Conservation (phyloP, 2,888 invertebrate genomes). For the Stratiomys singularior region DNA sequence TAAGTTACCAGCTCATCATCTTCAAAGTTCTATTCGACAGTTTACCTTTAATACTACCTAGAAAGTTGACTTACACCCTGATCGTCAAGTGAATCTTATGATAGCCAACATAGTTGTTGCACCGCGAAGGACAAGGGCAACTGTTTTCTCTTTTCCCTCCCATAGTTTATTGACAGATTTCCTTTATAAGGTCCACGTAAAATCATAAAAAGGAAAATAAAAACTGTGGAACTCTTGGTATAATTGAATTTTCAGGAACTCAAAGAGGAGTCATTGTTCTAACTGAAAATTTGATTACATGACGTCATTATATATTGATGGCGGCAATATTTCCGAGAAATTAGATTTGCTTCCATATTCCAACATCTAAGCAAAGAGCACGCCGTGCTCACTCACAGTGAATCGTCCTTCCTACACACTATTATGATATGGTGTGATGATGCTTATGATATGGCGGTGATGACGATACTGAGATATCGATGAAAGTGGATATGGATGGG, state of each 20-base stretch:
- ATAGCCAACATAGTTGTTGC: no score
- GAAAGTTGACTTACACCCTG: no score
- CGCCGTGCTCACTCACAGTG: background rate
- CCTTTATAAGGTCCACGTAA: background rate
- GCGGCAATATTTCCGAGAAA: slow-evolving; percentile 49
- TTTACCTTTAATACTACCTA: no score
- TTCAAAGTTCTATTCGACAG: no score
- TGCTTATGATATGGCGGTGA: slow-evolving; percentile 15
- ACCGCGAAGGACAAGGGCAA: no score
- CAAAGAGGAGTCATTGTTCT: slow-evolving; percentile 55
- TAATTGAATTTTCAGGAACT: slow-evolving; percentile 56
- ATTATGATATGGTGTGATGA: slow-evolving; percentile 27
- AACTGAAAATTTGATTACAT: slow-evolving; percentile 57
- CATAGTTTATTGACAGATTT: no score
- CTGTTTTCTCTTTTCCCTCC: no score
- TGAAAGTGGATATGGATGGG: no score
- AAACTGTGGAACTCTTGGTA: slow-evolving; percentile 38
- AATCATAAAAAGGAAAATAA: slow-evolving; percentile 25
- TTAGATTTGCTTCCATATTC: slow-evolving; percentile 51
- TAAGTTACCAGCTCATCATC: no score
- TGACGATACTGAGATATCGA: background rate
- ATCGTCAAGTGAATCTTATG: no score
- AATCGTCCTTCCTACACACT: slow-evolving; percentile 24
- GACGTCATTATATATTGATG: slow-evolving; percentile 57
- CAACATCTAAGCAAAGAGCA: slow-evolving; percentile 48